Evolutionary conservation across 2,797 vertebrate species (phyloP), one percentile per base, ranked within the genome.

Genomic region (Notoglanidium macrostoma): DNA sequence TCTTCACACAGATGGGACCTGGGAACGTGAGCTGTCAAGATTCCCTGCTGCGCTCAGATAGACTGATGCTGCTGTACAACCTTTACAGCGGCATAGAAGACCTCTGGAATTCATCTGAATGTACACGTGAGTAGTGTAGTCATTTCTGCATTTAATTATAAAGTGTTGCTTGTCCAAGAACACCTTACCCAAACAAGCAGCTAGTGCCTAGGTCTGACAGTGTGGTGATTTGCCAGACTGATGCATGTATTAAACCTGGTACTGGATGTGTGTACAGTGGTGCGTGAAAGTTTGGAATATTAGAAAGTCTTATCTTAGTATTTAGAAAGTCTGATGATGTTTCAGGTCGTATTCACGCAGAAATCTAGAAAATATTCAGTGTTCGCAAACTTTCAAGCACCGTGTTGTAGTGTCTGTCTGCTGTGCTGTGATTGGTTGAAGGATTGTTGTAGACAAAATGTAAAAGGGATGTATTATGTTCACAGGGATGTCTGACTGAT

Each of bases 21-120:
- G 95, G 95, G 55, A 97, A 96, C 81, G 93, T 92, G 87, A 96
- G 93, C 89, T 99, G 98, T 94, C 94, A 94, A 87, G 95, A 95
- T 92, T 96, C 94, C 90, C 96, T 99, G 68, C 95, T 99, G 92
- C 96, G 94, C 81, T 96, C 96, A 14, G 98, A 99, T 79, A 95
- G 97, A 70, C 93, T 99, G 87, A 98, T 99, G 93, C 86, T 99
- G 90, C 95, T 99, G 82, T 94, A 94, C 87, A 91, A 92, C 72
- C 94, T 99, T 23, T 95, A 93, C 23, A 94, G 80, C 73, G 96
- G 96, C 92, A 93, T 97, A 92, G 67, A 95, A 0, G 91, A 92
- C 0, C 94, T 97, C 1, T 99, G 98, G 98, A 9, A 1, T 0
- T 88, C 90, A 51, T 96, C 98, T 54, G 90, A 90, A 79, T 99